phyloP scores from a whole-genome alignment of 2,888 invertebrate species.

The Spisula subtruncata region DNA sequence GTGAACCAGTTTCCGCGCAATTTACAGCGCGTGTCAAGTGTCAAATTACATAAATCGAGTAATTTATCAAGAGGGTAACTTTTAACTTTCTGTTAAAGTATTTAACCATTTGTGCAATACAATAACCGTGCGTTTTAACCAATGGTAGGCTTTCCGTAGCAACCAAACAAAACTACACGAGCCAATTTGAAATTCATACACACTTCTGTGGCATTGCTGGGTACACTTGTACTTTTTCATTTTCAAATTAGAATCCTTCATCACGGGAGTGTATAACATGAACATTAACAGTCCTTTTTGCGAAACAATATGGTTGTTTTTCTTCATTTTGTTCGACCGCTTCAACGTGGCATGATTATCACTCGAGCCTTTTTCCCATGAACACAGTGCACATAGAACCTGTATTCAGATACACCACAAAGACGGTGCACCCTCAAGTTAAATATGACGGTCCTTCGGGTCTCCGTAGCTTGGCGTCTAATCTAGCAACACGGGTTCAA shows the following conservation, averaged over 20 bases:
- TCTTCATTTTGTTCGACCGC: background rate
- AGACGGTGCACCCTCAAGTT: too few relatives aligned
- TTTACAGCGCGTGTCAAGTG: conserved; percentile 24
- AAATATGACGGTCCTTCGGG: too few relatives aligned
- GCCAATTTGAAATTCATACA: conserved; percentile 24
- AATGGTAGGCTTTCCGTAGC: background rate
- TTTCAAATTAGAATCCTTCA: conserved; percentile 19
- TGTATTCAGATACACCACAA: too few relatives aligned
- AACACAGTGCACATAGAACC: too few relatives aligned
- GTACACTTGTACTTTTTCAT: background rate
- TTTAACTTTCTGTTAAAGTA: conserved; percentile 24
- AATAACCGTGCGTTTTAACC: background rate
- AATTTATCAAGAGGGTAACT: conserved; percentile 19
- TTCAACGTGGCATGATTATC: background rate
- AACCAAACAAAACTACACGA: conserved; percentile 8
- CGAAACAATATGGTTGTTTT: background rate
- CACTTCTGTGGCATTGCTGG: background rate
- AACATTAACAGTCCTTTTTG: background rate
- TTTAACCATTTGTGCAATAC: conserved; percentile 27
- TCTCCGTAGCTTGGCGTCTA: too few relatives aligned
- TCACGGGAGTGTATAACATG: background rate
- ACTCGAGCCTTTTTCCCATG: background rate
- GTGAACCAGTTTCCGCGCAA: conserved; percentile 11
- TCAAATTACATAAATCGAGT: conserved; percentile 8
- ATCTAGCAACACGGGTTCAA: too few relatives aligned